Evolutionary conservation across 2,797 vertebrate genomes (phyloP).

Genomic region (Saxicola maurus): DNA sequence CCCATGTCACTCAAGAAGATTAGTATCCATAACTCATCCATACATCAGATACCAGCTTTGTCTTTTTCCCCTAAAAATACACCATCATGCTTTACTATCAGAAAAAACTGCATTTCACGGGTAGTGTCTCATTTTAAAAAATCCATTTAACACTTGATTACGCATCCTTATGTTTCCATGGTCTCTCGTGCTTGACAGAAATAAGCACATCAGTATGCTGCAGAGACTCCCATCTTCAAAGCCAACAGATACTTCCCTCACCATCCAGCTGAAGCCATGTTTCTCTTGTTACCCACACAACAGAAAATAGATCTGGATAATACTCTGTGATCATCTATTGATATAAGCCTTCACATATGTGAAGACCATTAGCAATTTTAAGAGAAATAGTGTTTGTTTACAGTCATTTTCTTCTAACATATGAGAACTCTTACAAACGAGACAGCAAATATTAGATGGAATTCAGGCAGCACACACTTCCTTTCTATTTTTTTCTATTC

Average conservation of each 20-base stretch:
- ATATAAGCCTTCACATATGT: neutral
- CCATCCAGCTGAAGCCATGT: neutral
- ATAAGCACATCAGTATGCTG: neutral
- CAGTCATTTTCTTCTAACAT: neutral
- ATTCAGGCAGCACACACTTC: neutral
- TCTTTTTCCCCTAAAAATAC: neutral
- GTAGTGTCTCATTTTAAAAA: neutral
- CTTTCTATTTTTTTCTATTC: neutral
- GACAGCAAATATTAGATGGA: neutral
- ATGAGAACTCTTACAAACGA: neutral
- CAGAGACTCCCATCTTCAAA: neutral
- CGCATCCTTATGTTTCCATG: neutral
- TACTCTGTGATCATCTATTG: neutral
- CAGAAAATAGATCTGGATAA: neutral
- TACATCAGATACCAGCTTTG: neutral
- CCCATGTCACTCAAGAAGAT: neutral
- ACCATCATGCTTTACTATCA: neutral
- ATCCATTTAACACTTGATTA: neutral
- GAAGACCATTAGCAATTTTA: neutral
- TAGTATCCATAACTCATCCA: neutral
- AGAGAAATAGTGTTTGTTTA: neutral
- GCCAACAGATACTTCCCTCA: neutral
- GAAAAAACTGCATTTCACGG: neutral
- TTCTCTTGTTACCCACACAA: neutral
- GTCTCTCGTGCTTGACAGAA: neutral